Conservation (phyloP, 2,888 invertebrate species). For the Amphipoea oculea region DNA sequence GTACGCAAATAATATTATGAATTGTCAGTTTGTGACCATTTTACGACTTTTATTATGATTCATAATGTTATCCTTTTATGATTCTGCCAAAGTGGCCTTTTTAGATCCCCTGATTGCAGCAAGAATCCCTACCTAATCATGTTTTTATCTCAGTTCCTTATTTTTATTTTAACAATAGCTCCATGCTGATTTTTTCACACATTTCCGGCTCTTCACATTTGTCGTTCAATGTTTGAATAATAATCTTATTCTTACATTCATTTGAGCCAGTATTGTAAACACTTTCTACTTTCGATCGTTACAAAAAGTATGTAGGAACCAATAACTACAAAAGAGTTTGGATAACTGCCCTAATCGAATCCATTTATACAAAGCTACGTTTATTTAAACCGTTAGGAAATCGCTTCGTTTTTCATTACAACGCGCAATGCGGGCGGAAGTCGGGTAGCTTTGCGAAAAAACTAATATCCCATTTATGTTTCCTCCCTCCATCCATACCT, state of each 20-base stretch:
- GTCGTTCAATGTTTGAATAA: background rate
- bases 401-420: slow-evolving; percentile 86
- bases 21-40: too few relatives aligned
- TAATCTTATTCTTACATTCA: background rate
- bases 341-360: slow-evolving; percentile 50
- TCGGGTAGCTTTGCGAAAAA: slow-evolving; percentile 83
- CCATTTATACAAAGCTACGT: slow-evolving; percentile 61
- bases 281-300: background rate
- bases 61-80: too few relatives aligned
- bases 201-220: background rate
- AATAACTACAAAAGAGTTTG: slow-evolving; percentile 24
- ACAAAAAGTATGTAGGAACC: background rate
- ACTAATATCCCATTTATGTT: slow-evolving; percentile 88
- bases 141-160: too few relatives aligned
- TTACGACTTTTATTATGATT: too few relatives aligned
- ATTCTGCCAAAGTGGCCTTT: too few relatives aligned
- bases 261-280: background rate
- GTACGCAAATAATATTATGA: too few relatives aligned
- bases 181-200: background rate
- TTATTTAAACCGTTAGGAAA: slow-evolving; percentile 78
- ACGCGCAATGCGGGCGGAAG: slow-evolving; percentile 80
- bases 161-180: background rate
- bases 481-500: slow-evolving; percentile 76
- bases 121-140: background rate
- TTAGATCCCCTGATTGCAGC: too few relatives aligned